phyloP scores from a whole-genome alignment of 1,140 invertebrate species.

The Mactra quadrangularis region DNA sequence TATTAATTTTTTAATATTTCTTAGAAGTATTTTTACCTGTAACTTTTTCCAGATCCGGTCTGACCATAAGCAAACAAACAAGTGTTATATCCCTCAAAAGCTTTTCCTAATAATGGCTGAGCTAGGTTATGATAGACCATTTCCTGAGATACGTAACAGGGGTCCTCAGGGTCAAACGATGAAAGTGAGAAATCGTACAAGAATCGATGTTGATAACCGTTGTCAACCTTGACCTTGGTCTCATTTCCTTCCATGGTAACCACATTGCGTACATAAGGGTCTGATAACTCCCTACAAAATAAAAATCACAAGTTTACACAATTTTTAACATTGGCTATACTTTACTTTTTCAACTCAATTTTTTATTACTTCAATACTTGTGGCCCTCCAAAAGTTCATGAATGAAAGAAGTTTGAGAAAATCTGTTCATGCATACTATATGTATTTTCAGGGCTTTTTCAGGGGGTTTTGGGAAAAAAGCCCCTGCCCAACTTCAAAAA shows the following conservation, averaged over 20 bases:
- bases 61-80: slow-evolving; percentile 97
- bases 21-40: no score
- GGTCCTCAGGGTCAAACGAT: slow-evolving; percentile 82
- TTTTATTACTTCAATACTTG: no score
- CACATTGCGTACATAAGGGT: slow-evolving; percentile 84
- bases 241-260: slow-evolving; percentile 86
- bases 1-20: no score
- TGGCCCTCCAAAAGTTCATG: no score
- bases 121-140: slow-evolving; percentile 80
- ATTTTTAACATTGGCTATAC: no score
- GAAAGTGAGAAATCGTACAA: slow-evolving; percentile 88
- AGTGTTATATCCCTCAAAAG: slow-evolving; percentile 84
- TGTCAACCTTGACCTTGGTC: slow-evolving; percentile 84
- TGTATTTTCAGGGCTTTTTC: no score
- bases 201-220: slow-evolving; percentile 85
- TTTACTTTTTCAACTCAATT: no score
- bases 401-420: no score
- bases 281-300: slow-evolving; percentile 83
- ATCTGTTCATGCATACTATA: no score
- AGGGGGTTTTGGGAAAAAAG: no score
- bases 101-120: slow-evolving; percentile 81
- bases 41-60: slow-evolving; percentile 96
- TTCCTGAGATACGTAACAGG: slow-evolving; percentile 79
- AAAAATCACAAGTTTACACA: no score
- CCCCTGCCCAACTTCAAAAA: no score